These are phyloP conservation scores for Zelleria hepariella DNA, from an alignment of 2,888 invertebrate species.

Conservation along the genomic window DNA sequence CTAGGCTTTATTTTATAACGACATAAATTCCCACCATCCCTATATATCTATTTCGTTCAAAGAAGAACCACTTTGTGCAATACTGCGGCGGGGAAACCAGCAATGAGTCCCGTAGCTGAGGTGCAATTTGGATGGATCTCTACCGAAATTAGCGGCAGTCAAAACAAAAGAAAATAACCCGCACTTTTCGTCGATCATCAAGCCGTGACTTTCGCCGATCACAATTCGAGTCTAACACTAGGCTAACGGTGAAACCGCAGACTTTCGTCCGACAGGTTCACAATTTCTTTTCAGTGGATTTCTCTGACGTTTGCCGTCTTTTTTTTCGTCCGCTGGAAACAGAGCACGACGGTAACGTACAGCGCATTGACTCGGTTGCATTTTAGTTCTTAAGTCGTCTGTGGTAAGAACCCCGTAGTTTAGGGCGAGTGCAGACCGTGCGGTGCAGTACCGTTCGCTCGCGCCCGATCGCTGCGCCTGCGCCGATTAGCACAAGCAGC, in stretches of 20 bases:
- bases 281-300: conserved; percentile 22
- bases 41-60: too few species aligned
- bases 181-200: not conserved
- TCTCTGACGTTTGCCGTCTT: conserved; percentile 9
- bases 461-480: conserved; percentile 32
- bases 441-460: conserved; percentile 9
- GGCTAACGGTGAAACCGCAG: not conserved
- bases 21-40: too few species aligned
- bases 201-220: not conserved
- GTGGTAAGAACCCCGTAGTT: not conserved
- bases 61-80: too few species aligned
- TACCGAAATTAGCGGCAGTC: not conserved
- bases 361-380: conserved; percentile 12
- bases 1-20: too few species aligned
- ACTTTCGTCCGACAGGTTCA: conserved; percentile 21
- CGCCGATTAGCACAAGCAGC: conserved; percentile 37
- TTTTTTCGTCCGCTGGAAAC: conserved; percentile 37
- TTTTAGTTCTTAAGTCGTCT: not conserved
- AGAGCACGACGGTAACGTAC: conserved; percentile 61
- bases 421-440: not conserved
- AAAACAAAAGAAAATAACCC: not conserved
- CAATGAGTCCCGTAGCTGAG: not conserved
- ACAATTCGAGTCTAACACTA: not conserved
- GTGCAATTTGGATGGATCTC: not conserved
- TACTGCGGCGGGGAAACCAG: not conserved